Conservation (phyloP, 2,888 invertebrate species). For the Clitarchus hookeri region DNA sequence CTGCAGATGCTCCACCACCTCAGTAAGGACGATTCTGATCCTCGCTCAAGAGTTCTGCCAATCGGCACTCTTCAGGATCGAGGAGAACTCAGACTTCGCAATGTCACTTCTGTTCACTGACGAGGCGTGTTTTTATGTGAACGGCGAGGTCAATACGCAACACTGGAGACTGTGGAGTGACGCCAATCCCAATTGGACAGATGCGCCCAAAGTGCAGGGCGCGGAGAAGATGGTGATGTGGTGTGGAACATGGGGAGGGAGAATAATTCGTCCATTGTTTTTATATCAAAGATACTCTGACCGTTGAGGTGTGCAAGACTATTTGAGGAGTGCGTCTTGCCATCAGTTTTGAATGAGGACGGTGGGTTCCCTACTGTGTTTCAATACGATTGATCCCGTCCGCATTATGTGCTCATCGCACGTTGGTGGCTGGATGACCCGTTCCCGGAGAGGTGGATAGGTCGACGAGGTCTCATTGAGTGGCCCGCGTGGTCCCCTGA, state of each 20-base stretch:
- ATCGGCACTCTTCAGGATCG: not conserved
- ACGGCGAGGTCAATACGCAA: not conserved
- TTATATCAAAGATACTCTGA: not conserved
- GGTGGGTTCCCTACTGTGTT: not conserved
- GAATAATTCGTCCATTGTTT: not conserved
- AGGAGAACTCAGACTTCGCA: not conserved
- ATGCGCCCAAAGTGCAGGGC: not conserved
- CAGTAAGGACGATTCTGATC: not conserved
- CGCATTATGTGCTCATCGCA: not conserved
- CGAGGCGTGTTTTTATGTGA: not conserved
- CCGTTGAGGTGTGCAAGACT: not conserved
- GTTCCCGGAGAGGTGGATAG: too few species aligned
- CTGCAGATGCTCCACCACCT: not conserved
- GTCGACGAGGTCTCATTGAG: too few species aligned
- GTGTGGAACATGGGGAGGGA: not conserved
- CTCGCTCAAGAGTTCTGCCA: constrained; percentile 12
- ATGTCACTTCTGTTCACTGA: not conserved
- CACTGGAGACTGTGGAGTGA: not conserved
- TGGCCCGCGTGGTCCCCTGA: too few species aligned
- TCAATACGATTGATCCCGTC: not conserved
- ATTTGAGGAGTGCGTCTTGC: not conserved
- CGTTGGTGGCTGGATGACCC: too few species aligned
- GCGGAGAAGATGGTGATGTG: constrained; percentile 4
- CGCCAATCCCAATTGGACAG: not conserved
- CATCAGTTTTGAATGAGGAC: not conserved